phyloP scores from a whole-genome alignment of 2,113 vertebrate genomes.

The Ptilorrhoa leucosticta region DNA sequence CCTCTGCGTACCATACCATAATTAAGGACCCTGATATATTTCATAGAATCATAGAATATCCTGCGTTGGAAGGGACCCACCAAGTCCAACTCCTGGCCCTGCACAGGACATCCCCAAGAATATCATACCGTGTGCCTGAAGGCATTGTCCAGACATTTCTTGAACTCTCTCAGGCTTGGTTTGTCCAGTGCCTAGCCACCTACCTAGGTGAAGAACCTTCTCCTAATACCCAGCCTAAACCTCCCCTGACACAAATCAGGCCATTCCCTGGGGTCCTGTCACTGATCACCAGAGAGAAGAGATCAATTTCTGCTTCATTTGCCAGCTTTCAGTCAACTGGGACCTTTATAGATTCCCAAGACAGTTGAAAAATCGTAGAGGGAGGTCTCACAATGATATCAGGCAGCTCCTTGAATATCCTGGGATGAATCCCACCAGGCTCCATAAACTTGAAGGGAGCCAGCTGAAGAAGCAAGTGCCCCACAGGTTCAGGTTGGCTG shows the following conservation, averaged over 20 bases:
- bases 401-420: neutral
- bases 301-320: neutral
- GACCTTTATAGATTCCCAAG: neutral
- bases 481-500: neutral
- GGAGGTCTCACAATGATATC: fast-evolving
- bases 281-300: neutral
- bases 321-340: neutral
- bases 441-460: neutral
- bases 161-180: neutral
- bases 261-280: neutral
- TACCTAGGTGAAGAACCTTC: neutral
- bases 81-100: fast-evolving
- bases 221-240: neutral
- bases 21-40: neutral
- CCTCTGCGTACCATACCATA: neutral
- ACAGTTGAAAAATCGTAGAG: neutral
- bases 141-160: neutral
- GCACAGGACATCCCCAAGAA: neutral
- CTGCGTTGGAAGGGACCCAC: neutral
- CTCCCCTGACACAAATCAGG: neutral
- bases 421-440: neutral
- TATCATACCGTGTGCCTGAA: neutral
- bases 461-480: neutral
- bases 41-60: neutral
- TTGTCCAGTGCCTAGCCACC: neutral